Percentiles rank a stretch among this genome's conserved stretches.
These are phyloP conservation scores for Mythimna impura DNA, from an alignment of 2,888 invertebrate species.

Conservation along the genomic window DNA sequence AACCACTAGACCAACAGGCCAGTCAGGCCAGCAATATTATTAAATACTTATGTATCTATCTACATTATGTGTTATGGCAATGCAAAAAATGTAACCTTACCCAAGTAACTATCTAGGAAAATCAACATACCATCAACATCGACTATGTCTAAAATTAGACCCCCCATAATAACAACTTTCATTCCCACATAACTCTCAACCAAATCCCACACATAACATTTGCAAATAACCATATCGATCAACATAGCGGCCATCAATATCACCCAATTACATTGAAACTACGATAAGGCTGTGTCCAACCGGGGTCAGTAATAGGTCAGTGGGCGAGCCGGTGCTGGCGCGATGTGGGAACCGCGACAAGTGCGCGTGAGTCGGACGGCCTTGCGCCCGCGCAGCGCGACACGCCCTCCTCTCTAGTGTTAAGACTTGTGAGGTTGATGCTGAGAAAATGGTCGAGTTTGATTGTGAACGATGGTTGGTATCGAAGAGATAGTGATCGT, in stretches of 20 bases:
- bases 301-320: constrained; percentile 61
- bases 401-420: constrained; percentile 63
- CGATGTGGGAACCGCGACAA: constrained; percentile 66
- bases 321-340: constrained; percentile 58
- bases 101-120: neutral
- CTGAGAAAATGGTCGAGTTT: constrained; percentile 4
- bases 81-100: neutral
- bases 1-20: too few relatives aligned
- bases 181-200: constrained; percentile 24
- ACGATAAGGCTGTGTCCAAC: constrained; percentile 50
- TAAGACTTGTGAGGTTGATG: constrained; percentile 8
- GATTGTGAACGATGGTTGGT: neutral
- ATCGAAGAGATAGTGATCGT: too few relatives aligned
- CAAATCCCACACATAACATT: constrained; percentile 36
- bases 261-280: constrained; percentile 38
- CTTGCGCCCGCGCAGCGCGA: constrained; percentile 57
- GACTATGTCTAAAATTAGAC: neutral
- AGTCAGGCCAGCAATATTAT: too few relatives aligned
- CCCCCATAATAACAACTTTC: constrained; percentile 27
- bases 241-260: constrained; percentile 46
- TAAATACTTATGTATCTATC: too few relatives aligned
- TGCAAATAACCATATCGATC: constrained; percentile 37
- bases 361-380: constrained; percentile 67
- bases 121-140: neutral
- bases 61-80: neutral